phyloP scores from a whole-genome alignment of 2,797 vertebrate species.

The Phrynocephalus forsythii region DNA sequence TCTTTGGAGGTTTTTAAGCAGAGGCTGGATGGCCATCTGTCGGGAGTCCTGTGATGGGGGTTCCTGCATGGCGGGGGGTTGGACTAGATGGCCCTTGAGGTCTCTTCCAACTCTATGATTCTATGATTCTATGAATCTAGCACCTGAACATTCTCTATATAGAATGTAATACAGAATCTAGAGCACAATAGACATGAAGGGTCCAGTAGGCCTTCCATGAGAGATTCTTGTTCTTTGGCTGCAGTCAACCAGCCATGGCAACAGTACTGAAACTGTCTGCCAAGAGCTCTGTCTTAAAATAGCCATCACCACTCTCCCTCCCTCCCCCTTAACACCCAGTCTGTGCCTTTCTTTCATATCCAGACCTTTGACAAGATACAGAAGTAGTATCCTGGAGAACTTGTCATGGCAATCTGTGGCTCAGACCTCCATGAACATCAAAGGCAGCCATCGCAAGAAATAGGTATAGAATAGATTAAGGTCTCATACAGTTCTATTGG shows the following conservation, averaged over 20 bases:
- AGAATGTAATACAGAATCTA: not conserved
- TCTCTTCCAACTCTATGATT: no score
- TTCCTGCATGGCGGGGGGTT: no score
- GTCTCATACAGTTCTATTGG: no score
- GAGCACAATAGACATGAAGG: not conserved
- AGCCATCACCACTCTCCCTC: not conserved
- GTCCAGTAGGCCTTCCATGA: not conserved
- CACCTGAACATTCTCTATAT: no score
- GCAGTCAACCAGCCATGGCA: not conserved
- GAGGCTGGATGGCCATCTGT: no score
- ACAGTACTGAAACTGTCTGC: constrained; percentile 1
- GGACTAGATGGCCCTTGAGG: no score
- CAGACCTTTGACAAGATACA: not conserved
- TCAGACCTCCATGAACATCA: not conserved
- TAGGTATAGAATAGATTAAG: not conserved
- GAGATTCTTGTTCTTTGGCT: not conserved
- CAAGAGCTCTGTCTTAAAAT: not conserved
- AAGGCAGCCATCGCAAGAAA: not conserved
- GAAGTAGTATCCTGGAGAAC: not conserved
- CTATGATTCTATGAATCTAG: no score
- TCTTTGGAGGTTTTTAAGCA: no score
- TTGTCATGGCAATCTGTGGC: not conserved
- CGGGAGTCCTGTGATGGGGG: no score
- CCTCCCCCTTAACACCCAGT: not conserved
- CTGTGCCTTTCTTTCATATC: not conserved